phyloP scores from a whole-genome alignment of 2,888 invertebrate species.

The Onthophagus sagittarius region DNA sequence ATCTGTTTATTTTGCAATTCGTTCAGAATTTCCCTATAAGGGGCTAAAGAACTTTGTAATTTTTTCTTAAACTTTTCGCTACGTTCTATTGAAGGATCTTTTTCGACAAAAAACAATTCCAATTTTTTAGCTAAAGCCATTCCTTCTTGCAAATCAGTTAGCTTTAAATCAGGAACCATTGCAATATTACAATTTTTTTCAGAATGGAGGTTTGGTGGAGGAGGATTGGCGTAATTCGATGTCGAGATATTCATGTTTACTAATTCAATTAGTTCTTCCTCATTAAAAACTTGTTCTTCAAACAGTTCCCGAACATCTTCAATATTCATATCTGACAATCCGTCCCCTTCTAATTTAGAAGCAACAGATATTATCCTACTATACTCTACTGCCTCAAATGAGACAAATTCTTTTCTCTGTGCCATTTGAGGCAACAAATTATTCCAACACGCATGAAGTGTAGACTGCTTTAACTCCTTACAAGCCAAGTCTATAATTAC shows the following conservation, averaged over 20 bases:
- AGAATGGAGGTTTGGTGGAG: too few relatives aligned
- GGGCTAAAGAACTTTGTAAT: neutral
- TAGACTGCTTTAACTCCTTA: neutral
- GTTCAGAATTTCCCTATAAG: neutral
- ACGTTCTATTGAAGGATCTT: neutral
- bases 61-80: neutral
- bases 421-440: too few relatives aligned
- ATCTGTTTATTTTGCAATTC: too few relatives aligned
- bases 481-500: too few relatives aligned
- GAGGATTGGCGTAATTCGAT: conserved; percentile 1
- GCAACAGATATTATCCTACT: conserved; percentile 12
- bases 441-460: too few relatives aligned
- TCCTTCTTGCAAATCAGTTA: neutral
- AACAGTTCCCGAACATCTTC: conserved; percentile 16
- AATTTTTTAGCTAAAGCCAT: neutral
- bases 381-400: conserved; percentile 1
- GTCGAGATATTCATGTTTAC: neutral
- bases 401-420: neutral
- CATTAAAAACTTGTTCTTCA: conserved; percentile 1
- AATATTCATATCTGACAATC: conserved; percentile 16
- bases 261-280: conserved; percentile 2
- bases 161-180: neutral
- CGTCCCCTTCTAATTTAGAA: conserved; percentile 14
- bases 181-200: neutral
- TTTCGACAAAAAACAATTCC: neutral